These are phyloP conservation scores for Lycophotia porphyrea DNA, from an alignment of 2,888 invertebrate genomes.

Conservation along the genomic window DNA sequence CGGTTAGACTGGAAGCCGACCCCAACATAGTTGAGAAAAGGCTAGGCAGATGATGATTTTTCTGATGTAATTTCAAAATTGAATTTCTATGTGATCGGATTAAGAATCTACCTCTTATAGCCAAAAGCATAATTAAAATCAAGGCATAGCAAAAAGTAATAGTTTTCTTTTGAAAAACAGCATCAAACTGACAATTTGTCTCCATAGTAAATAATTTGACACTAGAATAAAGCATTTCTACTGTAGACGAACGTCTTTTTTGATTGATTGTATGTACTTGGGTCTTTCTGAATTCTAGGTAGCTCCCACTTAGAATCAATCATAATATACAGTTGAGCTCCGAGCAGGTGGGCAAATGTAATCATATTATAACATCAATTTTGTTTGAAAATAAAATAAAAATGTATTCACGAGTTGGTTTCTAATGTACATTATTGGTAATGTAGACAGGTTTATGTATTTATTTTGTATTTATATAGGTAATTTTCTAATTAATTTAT, in stretches of 20 bases:
- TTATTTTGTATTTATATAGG: background rate
- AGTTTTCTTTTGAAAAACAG: background rate
- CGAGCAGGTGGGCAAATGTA: slow-evolving; percentile 22
- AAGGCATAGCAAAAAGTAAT: background rate
- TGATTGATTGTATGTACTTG: slow-evolving; percentile 45
- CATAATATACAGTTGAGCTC: slow-evolving; percentile 35
- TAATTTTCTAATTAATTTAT: background rate
- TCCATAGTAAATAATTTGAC: slow-evolving; percentile 13
- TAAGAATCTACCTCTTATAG: background rate
- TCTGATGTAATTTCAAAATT: background rate
- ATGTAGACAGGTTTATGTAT: background rate
- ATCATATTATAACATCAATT: slow-evolving; percentile 3
- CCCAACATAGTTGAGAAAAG: too few relatives aligned
- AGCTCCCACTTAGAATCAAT: slow-evolving; percentile 40
- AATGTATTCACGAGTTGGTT: background rate
- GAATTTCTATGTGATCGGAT: background rate
- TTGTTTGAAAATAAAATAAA: slow-evolving; percentile 2
- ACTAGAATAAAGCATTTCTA: slow-evolving; percentile 24
- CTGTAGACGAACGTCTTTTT: slow-evolving; percentile 2
- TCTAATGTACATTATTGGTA: background rate
- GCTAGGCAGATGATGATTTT: too few relatives aligned
- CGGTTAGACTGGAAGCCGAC: too few relatives aligned
- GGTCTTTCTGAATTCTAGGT: slow-evolving; percentile 36
- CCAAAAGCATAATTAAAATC: background rate
- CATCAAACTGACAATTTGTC: slow-evolving; percentile 4